Evolutionary conservation across 2,888 invertebrate genomes (phyloP).

Genomic region (Diplazon laetatorius): DNA sequence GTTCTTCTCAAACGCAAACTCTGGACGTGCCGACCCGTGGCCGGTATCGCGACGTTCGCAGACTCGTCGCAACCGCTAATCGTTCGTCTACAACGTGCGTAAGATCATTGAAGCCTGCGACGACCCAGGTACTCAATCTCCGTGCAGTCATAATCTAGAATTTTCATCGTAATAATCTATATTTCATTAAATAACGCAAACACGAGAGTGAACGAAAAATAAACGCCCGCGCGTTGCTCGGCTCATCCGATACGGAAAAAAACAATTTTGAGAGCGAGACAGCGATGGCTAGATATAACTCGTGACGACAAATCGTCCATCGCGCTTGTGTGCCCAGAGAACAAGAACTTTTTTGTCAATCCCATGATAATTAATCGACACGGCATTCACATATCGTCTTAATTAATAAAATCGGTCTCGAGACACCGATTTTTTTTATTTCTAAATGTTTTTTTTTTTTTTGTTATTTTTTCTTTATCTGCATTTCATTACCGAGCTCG

Average conservation of each 20-base stretch:
- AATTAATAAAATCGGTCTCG: slow-evolving; percentile 27
- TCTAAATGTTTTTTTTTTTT: slow-evolving; percentile 27
- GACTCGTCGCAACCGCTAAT: slow-evolving; percentile 39
- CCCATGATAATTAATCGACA: slow-evolving; percentile 70
- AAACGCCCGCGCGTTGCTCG: slow-evolving; percentile 25
- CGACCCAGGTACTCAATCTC: slow-evolving; percentile 75
- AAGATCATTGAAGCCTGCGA: slow-evolving; percentile 75
- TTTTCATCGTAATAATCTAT: slow-evolving; percentile 69
- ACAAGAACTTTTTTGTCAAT: slow-evolving; percentile 79
- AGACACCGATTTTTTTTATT: slow-evolving; percentile 30
- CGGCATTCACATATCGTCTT: slow-evolving; percentile 35
- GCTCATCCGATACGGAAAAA: slow-evolving; percentile 12
- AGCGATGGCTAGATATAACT: too few species aligned
- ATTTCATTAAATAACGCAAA: slow-evolving; percentile 40
- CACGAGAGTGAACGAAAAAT: too few species aligned
- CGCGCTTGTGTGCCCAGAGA: slow-evolving; percentile 68
- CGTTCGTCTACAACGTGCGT: slow-evolving; percentile 63
- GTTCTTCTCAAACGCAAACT: slow-evolving; percentile 66
- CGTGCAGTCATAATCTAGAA: slow-evolving; percentile 76
- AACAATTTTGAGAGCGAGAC: slow-evolving; percentile 24
- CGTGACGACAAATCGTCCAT: not conserved
- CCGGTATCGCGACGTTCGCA: slow-evolving; percentile 50
- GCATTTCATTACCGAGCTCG: slow-evolving; percentile 40
- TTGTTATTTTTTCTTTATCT: too few species aligned
- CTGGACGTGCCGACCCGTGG: slow-evolving; percentile 44